Base-by-base conservation (phyloP, 2,888 invertebrate genomes). In the Galerucella nymphaeae region DNA sequence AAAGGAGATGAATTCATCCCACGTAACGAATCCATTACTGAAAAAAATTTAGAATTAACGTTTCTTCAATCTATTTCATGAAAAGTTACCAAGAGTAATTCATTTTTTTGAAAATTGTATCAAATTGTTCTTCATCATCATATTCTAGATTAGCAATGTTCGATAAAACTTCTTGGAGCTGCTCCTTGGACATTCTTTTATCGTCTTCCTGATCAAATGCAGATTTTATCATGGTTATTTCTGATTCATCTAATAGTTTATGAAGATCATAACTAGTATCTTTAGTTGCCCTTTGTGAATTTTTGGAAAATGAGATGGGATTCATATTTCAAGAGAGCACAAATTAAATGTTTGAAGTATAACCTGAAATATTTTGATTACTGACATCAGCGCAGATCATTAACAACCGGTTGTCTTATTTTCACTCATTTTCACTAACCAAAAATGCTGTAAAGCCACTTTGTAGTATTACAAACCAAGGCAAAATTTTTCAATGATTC, bases 1-100 rank as follows among this genome's bases (percentile, higher is more conserved):
- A 86, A 93, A 92, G 0, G 94, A 93, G 41, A 95, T 90, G 80
- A 94, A 90, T 85, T 95, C 94, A 82, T 94, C 91, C 94, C 95
- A 95, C 76, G 88, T 88, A 1, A 90, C 87, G 30, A 83, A 84
- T 6, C 88, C 89, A 77, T 89, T 87, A 79, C 89, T 87, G 67
- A 64, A 78, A 77, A 11, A 61, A 14, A 20, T 11, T 6, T 14
- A 41, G 14, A 30, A 9, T 16, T 23, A 13, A 64, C 16, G 62
- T 55, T 64, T 11, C 42, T 18, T 50, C 20, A 57, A 18, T 57
- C 30, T 50, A 59, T 13, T 38, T 38, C 9, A 9, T 38, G 8
- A 8, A n/a, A 38, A 38, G 8, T 71, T 80, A 84, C 84, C 85
- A 82, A 76, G 77, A 77, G 20, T 79, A 78, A 74, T 83, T 83